Evolutionary conservation across 2,797 vertebrate species (phyloP), one percentile per base, ranked within the genome.

Genomic region (Sternarchorhynchus goeldii): DNA sequence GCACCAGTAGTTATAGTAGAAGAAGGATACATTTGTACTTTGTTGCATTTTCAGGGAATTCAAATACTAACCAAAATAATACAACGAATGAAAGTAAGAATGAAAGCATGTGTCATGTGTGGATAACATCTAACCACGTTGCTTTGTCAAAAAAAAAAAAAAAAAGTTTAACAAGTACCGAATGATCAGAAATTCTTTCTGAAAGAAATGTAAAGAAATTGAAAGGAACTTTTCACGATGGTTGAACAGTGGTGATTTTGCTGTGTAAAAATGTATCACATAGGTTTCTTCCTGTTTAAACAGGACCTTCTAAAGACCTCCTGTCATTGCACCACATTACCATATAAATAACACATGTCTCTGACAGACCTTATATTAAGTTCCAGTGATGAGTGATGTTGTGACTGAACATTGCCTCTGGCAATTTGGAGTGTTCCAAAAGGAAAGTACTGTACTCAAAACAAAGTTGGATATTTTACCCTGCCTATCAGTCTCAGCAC

Each of bases 251-350:
- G 1, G 21, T 32, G 31, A 36, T 41, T 77, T 25, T 12, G 39
- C 20, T 56, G 16, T 50, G 64, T 45, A 65, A 45, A 41, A 21
- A 7, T 41, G 14, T 55, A 72, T 36, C 25, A 55, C 29, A 10
- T 39, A 39, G 34, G 63, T 71, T n/a, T 14, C 31, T 31, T 14
- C 45, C 4, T 78, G 76, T 78, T 73, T 78, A 73, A 78, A 65
- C 12, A 29, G 31, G 39, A 56, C 34, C 25, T 17, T 64, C 59
- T 34, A 14, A 65, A 18, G 41, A 57, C 53, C 8, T 57, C 18
- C 58, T 32, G 50, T 58, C 62, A 31, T 39, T 32, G 34, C 62
- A 78, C 34, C 62, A n/a, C 20, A 72, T 56, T 36, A 21, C 5
- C 34, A 5, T 78, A 66, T 58, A 65, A 63, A 50, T 78, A 65